These are phyloP conservation scores for Parus major DNA, from an alignment of 2,113 vertebrate species.

Conservation along the genomic window DNA sequence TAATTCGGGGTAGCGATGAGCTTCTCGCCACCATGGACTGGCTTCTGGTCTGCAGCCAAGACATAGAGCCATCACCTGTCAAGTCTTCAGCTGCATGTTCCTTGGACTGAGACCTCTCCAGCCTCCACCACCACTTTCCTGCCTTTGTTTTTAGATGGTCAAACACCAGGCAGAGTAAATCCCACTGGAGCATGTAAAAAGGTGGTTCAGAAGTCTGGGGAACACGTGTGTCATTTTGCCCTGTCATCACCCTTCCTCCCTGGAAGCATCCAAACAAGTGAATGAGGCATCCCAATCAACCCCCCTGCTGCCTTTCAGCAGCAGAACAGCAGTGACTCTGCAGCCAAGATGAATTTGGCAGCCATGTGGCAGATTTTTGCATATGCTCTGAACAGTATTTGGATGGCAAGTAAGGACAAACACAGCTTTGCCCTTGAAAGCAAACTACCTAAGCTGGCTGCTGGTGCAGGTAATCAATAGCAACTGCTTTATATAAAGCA, in stretches of 20 bases:
- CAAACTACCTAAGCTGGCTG: background rate
- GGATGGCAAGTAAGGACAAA: background rate
- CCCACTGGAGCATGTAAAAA: background rate
- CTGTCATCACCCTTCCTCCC: background rate
- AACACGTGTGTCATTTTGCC: background rate
- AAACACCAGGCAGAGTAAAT: background rate
- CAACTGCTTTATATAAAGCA: background rate
- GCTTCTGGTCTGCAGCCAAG: background rate
- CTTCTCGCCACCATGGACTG: background rate
- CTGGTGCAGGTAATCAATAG: background rate
- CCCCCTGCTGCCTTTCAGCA: background rate
- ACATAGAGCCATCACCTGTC: fast-evolving
- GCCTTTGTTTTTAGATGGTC: background rate
- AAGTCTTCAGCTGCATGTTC: background rate
- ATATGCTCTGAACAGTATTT: background rate
- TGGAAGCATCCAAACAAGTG: background rate
- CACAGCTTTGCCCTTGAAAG: background rate
- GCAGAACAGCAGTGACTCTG: background rate
- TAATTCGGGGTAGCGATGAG: background rate
- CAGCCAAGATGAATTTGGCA: background rate
- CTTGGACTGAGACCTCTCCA: background rate
- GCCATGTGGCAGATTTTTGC: background rate
- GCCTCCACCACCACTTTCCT: background rate
- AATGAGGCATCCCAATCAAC: background rate
- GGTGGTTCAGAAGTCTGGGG: background rate